phyloP scores from a whole-genome alignment of 2,888 invertebrate genomes.

The Epinotia nisella region DNA sequence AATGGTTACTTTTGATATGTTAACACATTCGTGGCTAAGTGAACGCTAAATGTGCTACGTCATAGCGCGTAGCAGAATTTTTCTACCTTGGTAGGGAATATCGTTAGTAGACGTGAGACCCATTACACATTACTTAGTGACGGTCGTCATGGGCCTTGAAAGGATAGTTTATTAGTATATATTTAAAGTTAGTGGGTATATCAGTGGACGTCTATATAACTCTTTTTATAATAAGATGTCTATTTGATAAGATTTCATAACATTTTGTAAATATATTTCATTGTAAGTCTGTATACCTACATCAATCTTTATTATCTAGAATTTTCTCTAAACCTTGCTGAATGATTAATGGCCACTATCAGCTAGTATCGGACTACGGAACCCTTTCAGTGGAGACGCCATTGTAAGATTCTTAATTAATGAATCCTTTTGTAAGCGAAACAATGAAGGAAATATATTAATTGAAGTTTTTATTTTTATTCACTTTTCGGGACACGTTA shows the following conservation, averaged over 20 bases:
- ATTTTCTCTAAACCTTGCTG: slow-evolving; percentile 28
- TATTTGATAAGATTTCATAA: background rate
- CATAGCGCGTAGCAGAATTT: background rate
- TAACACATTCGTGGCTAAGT: background rate
- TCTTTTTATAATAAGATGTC: too few species aligned
- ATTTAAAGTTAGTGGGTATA: too few species aligned
- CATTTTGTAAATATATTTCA: slow-evolving; percentile 9
- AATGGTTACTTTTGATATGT: background rate
- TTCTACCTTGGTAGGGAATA: background rate
- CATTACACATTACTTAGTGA: too few species aligned
- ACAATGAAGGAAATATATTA: slow-evolving; percentile 39
- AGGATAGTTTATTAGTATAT: too few species aligned
- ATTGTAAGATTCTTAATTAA: slow-evolving; percentile 45
- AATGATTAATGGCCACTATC: slow-evolving; percentile 43
- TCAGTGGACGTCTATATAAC: too few species aligned
- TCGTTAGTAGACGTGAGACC: background rate
- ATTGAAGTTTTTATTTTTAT: slow-evolving; percentile 35
- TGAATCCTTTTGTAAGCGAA: slow-evolving; percentile 42
- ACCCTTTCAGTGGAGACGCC: slow-evolving; percentile 40
- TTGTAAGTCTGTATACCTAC: slow-evolving; percentile 16
- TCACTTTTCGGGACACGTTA: background rate
- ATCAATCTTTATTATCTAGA: slow-evolving; percentile 40
- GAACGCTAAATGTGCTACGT: background rate
- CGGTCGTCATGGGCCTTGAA: too few species aligned
- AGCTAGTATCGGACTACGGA: slow-evolving; percentile 40